Conservation (phyloP, 2,113 vertebrate species). For the Chunga burmeisteri region DNA sequence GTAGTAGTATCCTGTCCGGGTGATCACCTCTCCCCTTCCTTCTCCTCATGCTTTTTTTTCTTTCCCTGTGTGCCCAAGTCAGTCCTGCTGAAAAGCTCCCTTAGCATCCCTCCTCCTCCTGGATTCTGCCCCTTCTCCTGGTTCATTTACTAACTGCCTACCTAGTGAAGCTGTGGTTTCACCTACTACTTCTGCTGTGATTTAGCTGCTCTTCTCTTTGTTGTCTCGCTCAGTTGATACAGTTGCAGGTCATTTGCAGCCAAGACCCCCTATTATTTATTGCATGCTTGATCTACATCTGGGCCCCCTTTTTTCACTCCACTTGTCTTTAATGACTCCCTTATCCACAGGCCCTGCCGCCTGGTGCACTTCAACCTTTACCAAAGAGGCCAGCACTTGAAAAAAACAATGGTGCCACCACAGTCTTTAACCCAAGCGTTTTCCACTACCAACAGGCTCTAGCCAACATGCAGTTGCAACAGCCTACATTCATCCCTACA, state of each 20-base stretch:
- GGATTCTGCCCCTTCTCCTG: neutral
- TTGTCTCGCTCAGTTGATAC: neutral
- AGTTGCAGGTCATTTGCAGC: slow-evolving; percentile 44
- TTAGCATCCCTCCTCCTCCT: neutral
- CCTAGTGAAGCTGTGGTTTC: neutral
- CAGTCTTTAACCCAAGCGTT: slow-evolving; percentile 92
- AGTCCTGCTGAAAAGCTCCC: neutral
- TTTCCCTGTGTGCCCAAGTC: neutral
- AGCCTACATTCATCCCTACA: slow-evolving; percentile 89
- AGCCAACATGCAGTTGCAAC: slow-evolving; percentile 95
- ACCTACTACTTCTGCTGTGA: neutral
- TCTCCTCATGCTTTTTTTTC: neutral
- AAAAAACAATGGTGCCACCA: slow-evolving; percentile 90
- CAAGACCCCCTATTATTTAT: neutral
- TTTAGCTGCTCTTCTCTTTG: slow-evolving; percentile 6
- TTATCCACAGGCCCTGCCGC: slow-evolving; percentile 79
- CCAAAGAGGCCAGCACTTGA: slow-evolving; percentile 93
- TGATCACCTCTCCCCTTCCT: neutral
- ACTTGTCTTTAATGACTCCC: slow-evolving; percentile 69
- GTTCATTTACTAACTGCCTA: neutral
- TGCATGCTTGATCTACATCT: slow-evolving; percentile 32
- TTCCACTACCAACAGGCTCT: slow-evolving; percentile 98
- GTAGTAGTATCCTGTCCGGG: neutral
- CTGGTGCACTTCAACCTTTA: slow-evolving; percentile 85
- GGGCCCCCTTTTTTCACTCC: slow-evolving; percentile 6